Evolutionary conservation across 92 coral and sea anemone genomes (phyloP).

Genomic region (Phymanthus crucifer): DNA sequence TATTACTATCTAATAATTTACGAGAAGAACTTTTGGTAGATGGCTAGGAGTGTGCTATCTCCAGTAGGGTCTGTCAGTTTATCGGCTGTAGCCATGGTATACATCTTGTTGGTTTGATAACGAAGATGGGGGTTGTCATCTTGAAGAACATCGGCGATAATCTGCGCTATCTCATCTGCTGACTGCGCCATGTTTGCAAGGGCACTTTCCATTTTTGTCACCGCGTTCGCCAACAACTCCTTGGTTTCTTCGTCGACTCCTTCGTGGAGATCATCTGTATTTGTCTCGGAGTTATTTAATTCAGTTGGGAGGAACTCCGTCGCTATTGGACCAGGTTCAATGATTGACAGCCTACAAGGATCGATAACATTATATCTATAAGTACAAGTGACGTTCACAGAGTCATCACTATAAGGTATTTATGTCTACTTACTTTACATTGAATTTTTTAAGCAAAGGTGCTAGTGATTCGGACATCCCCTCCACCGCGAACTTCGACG

Average conservation of each 20-base stretch:
- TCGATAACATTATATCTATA: not conserved
- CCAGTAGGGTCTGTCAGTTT: constrained; percentile 88
- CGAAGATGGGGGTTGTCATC: constrained; percentile 86
- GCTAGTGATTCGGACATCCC: constrained; percentile 88
- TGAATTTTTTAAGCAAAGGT: constrained; percentile 68
- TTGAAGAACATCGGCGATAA: constrained; percentile 61
- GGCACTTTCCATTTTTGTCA: constrained; percentile 47
- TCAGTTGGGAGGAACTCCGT: constrained; percentile 44
- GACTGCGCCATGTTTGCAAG: constrained; percentile 65
- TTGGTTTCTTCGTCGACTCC: constrained; percentile 84
- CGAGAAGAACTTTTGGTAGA: constrained; percentile 66
- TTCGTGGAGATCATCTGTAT: constrained; percentile 15
- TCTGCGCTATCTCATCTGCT: constrained; percentile 82
- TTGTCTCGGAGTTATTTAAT: constrained; percentile 30
- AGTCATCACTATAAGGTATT: not conserved
- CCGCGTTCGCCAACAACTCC: constrained; percentile 63
- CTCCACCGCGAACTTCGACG: constrained; percentile 87
- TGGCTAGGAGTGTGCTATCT: constrained; percentile 50
- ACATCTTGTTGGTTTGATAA: constrained; percentile 82
- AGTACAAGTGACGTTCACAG: not conserved
- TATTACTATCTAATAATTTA: constrained; percentile 7
- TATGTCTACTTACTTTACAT: constrained; percentile 60
- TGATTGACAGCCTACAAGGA: constrained; percentile 66
- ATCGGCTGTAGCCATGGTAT: constrained; percentile 48
- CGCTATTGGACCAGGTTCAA: constrained; percentile 92